Conservation (phyloP, 92 coral and sea anemone species). For the Epizoanthus ramosus region DNA sequence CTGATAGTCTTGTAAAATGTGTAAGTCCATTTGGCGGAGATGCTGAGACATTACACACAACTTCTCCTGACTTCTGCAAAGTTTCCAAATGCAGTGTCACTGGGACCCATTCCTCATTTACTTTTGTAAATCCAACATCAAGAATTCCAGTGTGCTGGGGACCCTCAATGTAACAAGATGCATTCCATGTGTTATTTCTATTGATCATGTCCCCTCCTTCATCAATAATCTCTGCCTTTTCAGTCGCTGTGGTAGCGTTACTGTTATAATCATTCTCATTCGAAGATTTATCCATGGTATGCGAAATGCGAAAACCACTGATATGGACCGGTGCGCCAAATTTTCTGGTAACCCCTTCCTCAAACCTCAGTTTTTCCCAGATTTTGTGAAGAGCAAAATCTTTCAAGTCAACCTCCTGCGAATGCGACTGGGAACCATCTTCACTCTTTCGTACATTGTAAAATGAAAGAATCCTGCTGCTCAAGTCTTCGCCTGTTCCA, state of each 20-base stretch:
- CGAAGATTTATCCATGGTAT: constrained; percentile 21
- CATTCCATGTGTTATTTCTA: constrained; percentile 60
- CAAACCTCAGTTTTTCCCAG: constrained; percentile 75
- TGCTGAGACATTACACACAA: constrained; percentile 80
- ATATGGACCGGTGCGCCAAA: constrained; percentile 83
- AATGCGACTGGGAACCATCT: constrained; percentile 35
- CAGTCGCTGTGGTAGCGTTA: background rate
- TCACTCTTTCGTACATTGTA: constrained; percentile 50
- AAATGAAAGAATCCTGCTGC: constrained; percentile 53
- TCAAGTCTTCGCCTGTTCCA: constrained; percentile 40
- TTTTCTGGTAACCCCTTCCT: constrained; percentile 70
- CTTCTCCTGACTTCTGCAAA: constrained; percentile 74
- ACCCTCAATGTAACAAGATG: constrained; percentile 80
- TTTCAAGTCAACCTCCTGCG: constrained; percentile 62
- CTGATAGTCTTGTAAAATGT: constrained; percentile 77
- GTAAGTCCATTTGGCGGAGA: constrained; percentile 90
- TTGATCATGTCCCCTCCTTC: constrained; percentile 23
- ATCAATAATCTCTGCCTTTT: constrained; percentile 20
- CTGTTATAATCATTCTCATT: background rate
- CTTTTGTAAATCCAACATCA: constrained; percentile 74
- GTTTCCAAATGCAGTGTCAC: constrained; percentile 80
- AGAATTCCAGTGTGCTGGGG: constrained; percentile 80
- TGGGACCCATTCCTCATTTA: constrained; percentile 83
- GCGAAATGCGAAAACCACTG: constrained; percentile 69
- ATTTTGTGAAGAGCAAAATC: constrained; percentile 58